Evolutionary conservation across 2,888 invertebrate genomes (phyloP).

Genomic region (Tetropium fuscum): DNA sequence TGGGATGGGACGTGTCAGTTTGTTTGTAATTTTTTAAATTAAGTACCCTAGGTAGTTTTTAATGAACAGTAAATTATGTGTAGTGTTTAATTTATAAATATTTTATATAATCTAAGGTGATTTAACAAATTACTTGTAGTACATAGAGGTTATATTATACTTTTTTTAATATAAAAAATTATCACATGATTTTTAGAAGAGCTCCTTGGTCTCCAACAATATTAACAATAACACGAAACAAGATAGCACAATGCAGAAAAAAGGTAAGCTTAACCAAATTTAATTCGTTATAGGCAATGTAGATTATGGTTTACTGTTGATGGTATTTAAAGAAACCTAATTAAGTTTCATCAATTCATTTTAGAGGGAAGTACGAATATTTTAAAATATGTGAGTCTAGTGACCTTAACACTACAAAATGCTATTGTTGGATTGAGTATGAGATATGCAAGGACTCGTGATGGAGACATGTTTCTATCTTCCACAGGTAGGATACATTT

Average conservation of each 20-base stretch:
- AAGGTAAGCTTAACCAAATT: constrained; percentile 21
- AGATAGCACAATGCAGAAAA: constrained; percentile 33
- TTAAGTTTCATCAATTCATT: background rate
- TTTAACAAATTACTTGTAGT: background rate
- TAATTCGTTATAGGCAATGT: background rate
- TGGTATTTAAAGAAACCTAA: no score
- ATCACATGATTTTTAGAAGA: constrained; percentile 15
- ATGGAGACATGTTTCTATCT: constrained; percentile 90
- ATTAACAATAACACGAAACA: constrained; percentile 1
- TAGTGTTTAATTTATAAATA: background rate
- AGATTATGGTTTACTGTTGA: background rate
- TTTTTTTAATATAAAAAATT: background rate
- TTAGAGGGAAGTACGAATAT: constrained; percentile 44
- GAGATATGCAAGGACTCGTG: constrained; percentile 92
- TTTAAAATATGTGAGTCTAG: constrained; percentile 90
- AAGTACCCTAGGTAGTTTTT: background rate
- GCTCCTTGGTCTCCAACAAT: constrained; percentile 12
- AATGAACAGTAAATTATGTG: constrained; percentile 2
- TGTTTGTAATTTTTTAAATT: constrained; percentile 11
- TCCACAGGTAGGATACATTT: constrained; percentile 78
- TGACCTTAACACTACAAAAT: constrained; percentile 96
- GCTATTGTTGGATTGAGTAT: constrained; percentile 95
- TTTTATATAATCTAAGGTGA: constrained; percentile 5
- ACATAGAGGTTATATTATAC: background rate
- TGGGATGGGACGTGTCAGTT: constrained; percentile 24